A percentile compares a stretch with the other conserved stretches of the same genome.
Conservation (phyloP, 1,140 invertebrate species). For the Hetaerina americana region DNA sequence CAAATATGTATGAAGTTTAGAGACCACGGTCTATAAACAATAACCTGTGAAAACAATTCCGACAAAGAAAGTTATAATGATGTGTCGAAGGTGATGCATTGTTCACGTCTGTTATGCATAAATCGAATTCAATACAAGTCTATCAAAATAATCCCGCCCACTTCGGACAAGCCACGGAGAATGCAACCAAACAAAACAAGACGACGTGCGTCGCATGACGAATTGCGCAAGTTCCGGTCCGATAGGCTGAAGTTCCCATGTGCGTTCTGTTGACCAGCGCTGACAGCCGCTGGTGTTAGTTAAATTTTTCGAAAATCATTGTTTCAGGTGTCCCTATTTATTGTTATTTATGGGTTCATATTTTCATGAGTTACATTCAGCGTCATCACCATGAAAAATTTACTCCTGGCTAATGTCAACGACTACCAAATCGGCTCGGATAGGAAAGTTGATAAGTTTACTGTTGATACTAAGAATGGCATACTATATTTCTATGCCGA, state of each 20-base stretch:
- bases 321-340: no score
- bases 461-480: not conserved
- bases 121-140: not conserved
- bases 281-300: no score
- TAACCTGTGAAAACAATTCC: not conserved
- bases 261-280: not conserved
- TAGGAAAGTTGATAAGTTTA: not conserved
- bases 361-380: not conserved
- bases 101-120: not conserved
- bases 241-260: not conserved
- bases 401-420: not conserved
- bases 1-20: not conserved
- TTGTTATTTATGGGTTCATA: not conserved
- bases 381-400: not conserved
- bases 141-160: not conserved
- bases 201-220: not conserved
- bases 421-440: not conserved
- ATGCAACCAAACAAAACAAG: not conserved
- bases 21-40: not conserved
- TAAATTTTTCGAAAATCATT: not conserved
- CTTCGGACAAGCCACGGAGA: not conserved
- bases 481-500: not conserved
- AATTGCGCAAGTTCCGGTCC: not conserved
- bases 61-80: not conserved
- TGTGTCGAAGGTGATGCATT: not conserved